These are phyloP conservation scores for Abrostola triplasia DNA, from an alignment of 2,888 invertebrate genomes.

Conservation along the genomic window DNA sequence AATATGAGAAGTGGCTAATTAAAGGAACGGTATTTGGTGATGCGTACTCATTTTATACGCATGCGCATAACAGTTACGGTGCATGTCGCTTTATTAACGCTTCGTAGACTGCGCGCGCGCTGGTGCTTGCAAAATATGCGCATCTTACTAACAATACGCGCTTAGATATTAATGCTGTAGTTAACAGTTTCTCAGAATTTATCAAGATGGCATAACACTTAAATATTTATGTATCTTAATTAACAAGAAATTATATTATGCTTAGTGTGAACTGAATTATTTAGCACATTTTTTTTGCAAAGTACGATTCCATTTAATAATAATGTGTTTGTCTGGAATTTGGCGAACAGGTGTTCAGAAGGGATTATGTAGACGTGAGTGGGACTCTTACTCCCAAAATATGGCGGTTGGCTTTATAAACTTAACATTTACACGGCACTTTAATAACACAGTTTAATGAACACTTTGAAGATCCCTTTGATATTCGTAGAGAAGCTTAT, in stretches of 20 bases:
- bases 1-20: slow-evolving; percentile 36
- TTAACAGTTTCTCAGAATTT: slow-evolving; percentile 3
- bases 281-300: background rate
- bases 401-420: slow-evolving; percentile 52
- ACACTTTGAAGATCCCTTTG: slow-evolving; percentile 80
- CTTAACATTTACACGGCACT: slow-evolving; percentile 65
- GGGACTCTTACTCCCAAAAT: slow-evolving; percentile 37
- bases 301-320: slow-evolving; percentile 26
- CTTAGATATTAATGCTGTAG: slow-evolving; percentile 1
- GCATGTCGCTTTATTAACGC: slow-evolving; percentile 63
- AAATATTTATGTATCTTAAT: background rate
- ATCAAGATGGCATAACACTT: background rate
- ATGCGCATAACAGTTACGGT: slow-evolving; percentile 51
- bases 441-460: slow-evolving; percentile 74
- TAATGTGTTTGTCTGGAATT: slow-evolving; percentile 29
- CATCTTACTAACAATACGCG: slow-evolving; percentile 6
- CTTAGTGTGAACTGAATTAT: background rate
- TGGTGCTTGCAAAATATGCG: slow-evolving; percentile 28
- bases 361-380: slow-evolving; percentile 26
- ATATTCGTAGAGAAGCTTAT: slow-evolving; percentile 72
- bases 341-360: slow-evolving; percentile 27
- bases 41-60: slow-evolving; percentile 33
- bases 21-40: slow-evolving; percentile 30
- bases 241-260: background rate
- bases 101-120: slow-evolving; percentile 43